Evolutionary conservation across 1,140 invertebrate genomes (phyloP).

Genomic region (Pogonognathellus flavescens): DNA sequence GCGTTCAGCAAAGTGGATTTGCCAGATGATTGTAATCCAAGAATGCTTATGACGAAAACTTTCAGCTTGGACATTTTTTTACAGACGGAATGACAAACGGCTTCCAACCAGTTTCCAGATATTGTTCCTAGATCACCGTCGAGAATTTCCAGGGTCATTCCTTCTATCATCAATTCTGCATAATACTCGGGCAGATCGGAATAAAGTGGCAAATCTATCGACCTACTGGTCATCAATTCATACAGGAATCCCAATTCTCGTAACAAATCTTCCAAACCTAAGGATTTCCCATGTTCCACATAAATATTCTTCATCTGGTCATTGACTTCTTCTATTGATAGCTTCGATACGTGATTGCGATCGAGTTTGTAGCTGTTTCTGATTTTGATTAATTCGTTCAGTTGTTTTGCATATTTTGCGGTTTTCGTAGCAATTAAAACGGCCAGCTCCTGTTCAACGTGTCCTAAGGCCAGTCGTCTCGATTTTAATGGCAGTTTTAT

Average conservation of each 20-base stretch:
- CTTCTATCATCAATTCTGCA: slow-evolving; percentile 34
- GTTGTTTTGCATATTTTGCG: neutral
- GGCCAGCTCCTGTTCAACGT: neutral
- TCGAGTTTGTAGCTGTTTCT: neutral
- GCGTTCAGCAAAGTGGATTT: slow-evolving; percentile 61
- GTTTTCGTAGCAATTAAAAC: neutral
- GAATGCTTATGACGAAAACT: slow-evolving; percentile 55
- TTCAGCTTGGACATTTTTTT: slow-evolving; percentile 36
- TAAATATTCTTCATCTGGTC: neutral
- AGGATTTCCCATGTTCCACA: neutral
- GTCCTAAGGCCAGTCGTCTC: neutral
- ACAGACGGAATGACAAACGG: slow-evolving; percentile 14
- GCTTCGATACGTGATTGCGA: too few species aligned
- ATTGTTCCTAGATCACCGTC: slow-evolving; percentile 17
- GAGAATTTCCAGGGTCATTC: slow-evolving; percentile 49
- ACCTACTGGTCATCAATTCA: neutral
- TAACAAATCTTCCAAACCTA: slow-evolving; percentile 42
- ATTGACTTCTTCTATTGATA: too few species aligned
- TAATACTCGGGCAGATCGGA: neutral
- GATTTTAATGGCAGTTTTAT: neutral
- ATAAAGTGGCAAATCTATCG: neutral
- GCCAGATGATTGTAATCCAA: slow-evolving; percentile 53
- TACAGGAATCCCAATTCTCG: slow-evolving; percentile 36
- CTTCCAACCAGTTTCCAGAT: neutral
- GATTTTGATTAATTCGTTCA: neutral